Conservation (phyloP, 2,113 vertebrate species). For the Strigops habroptila region DNA sequence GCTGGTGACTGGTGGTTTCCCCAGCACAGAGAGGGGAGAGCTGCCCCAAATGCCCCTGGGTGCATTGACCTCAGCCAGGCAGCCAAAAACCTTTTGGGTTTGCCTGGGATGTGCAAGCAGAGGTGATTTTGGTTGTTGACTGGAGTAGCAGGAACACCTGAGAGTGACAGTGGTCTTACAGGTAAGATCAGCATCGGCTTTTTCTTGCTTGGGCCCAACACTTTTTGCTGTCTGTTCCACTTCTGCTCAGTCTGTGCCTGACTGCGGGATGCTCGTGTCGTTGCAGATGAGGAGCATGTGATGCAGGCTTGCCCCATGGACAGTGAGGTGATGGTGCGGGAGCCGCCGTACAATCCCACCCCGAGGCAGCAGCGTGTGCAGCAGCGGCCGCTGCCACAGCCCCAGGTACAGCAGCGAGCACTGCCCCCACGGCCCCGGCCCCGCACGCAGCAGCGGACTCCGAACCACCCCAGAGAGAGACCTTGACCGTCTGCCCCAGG, state of each 20-base stretch:
- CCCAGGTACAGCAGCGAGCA: background rate
- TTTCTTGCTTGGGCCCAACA: background rate
- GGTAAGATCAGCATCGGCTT: background rate
- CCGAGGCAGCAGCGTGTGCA: background rate
- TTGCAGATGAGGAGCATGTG: slow-evolving; percentile 1
- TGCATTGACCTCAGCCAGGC: background rate
- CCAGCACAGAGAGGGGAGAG: background rate
- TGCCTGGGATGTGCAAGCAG: fast-evolving
- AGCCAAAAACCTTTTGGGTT: background rate
- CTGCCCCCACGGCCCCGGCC: background rate
- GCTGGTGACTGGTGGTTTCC: fast-evolving
- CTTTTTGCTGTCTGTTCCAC: background rate
- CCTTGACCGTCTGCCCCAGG: background rate
- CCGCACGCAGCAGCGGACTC: background rate
- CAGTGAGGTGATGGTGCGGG: background rate
- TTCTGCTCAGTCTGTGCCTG: fast-evolving
- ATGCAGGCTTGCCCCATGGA: fast-evolving
- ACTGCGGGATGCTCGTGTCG: background rate
- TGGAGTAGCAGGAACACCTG: background rate
- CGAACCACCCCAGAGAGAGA: background rate
- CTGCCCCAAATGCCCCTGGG: background rate
- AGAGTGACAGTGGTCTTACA: background rate
- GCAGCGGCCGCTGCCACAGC: background rate
- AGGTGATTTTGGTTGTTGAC: background rate
- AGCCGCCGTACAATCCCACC: fast-evolving